Evolutionary conservation across 2,113 vertebrate species (phyloP).

Genomic region (Solea senegalensis): DNA sequence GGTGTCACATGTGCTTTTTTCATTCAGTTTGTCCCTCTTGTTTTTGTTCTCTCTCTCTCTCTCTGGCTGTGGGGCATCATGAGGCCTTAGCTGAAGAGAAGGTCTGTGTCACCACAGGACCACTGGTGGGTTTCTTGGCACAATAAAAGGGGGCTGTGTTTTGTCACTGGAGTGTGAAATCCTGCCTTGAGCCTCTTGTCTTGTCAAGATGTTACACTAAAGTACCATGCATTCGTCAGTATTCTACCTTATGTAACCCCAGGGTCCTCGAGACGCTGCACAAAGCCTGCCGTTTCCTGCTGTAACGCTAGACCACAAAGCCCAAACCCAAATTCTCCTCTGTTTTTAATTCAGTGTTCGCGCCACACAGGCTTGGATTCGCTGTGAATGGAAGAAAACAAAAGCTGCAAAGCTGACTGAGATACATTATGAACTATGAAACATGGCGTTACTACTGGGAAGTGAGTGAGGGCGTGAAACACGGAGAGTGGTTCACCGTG

Average conservation of each 20-base stretch:
- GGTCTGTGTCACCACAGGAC: slow-evolving; percentile 56
- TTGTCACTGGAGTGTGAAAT: slow-evolving; percentile 52
- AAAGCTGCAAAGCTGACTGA: slow-evolving; percentile 14
- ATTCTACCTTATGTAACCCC: slow-evolving; percentile 41
- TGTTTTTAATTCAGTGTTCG: slow-evolving; percentile 27
- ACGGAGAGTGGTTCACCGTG: background rate
- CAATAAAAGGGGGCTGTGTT: slow-evolving; percentile 59
- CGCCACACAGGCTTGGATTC: slow-evolving; percentile 15
- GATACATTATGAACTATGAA: slow-evolving; percentile 8
- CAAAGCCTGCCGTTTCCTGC: slow-evolving; percentile 38
- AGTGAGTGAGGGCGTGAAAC: slow-evolving; percentile 5
- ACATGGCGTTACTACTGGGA: slow-evolving; percentile 36
- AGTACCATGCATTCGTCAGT: slow-evolving; percentile 46
- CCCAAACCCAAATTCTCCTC: slow-evolving; percentile 29
- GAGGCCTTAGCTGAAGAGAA: slow-evolving; percentile 56
- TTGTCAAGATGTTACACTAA: slow-evolving; percentile 42
- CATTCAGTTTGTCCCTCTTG: slow-evolving; percentile 10
- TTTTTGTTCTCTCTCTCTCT: slow-evolving; percentile 21
- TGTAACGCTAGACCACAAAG: slow-evolving; percentile 36
- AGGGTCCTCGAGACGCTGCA: slow-evolving; percentile 48
- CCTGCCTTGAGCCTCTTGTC: slow-evolving; percentile 46
- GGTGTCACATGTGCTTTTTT: slow-evolving; percentile 51
- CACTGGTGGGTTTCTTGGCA: slow-evolving; percentile 59
- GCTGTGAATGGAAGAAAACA: slow-evolving; percentile 24
- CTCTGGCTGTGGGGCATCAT: slow-evolving; percentile 49